Percentiles rank a stretch among this genome's conserved stretches.
Evolutionary conservation across 2,888 invertebrate species (phyloP).

Genomic region (Bruchidius siliquastri): DNA sequence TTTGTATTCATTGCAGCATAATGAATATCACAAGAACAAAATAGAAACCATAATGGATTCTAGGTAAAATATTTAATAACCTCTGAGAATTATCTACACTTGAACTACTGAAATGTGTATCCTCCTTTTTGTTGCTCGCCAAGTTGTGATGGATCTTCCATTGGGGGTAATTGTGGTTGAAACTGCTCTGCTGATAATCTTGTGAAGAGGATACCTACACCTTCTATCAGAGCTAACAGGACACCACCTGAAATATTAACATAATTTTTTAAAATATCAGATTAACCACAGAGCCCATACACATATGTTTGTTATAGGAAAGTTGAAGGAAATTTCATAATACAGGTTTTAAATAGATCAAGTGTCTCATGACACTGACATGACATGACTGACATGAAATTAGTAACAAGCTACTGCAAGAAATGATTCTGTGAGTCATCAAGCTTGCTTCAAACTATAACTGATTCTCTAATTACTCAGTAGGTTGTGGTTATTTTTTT

Average conservation of each 20-base stretch:
- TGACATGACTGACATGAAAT: no score
- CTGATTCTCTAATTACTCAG: no score
- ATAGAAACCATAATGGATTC: conserved; percentile 4
- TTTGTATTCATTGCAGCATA: neutral
- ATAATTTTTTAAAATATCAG: no score
- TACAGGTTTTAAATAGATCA: no score
- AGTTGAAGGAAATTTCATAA: no score
- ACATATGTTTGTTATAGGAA: no score
- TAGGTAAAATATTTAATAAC: conserved; percentile 16
- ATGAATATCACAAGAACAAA: neutral
- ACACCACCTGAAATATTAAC: conserved; percentile 61
- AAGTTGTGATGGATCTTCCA: conserved; percentile 72
- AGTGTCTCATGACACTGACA: no score
- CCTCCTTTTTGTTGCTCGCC: conserved; percentile 49
- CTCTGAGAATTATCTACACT: conserved; percentile 16
- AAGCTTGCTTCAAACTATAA: no score
- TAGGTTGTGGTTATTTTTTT: no score
- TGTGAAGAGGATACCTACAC: conserved; percentile 91
- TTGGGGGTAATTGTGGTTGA: conserved; percentile 72
- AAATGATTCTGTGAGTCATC: no score
- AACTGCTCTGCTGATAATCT: conserved; percentile 90
- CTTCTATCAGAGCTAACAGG: conserved; percentile 93
- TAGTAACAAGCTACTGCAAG: no score
- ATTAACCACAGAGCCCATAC: no score
- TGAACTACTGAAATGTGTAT: conserved; percentile 31